A percentile compares a stretch with the other conserved stretches of the same genome.
These are phyloP conservation scores for Euwallacea fornicatus DNA, from an alignment of 1,140 invertebrate genomes.

Conservation along the genomic window DNA sequence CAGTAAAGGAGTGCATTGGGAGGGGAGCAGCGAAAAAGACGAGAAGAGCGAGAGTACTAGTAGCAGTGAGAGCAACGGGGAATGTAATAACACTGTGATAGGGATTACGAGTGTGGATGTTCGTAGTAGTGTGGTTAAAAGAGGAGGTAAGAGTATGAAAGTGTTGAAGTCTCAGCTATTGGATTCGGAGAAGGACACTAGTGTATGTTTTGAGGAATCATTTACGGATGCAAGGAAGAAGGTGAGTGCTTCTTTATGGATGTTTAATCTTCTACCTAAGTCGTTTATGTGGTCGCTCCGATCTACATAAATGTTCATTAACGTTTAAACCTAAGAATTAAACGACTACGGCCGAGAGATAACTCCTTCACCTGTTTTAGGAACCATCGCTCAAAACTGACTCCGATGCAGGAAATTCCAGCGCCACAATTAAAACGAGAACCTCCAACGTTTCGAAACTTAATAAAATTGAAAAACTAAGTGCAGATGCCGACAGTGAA, in stretches of 20 bases:
- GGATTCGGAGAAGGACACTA: neutral
- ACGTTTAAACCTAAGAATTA: no score
- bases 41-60: constrained; percentile 5
- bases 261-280: no score
- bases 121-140: neutral
- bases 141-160: constrained; percentile 9
- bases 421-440: no score
- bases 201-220: neutral
- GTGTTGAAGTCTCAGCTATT: constrained; percentile 7
- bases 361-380: no score
- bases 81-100: constrained; percentile 26
- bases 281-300: no score
- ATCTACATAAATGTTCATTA: no score
- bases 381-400: no score
- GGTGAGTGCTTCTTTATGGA: neutral
- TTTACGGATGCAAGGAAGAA: neutral
- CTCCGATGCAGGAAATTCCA: no score
- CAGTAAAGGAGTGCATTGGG: constrained; percentile 32
- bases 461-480: neutral
- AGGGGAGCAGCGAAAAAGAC: constrained; percentile 20
- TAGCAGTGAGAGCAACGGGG: constrained; percentile 22
- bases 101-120: neutral
- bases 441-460: no score
- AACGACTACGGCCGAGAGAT: no score
- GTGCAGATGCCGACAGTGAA: constrained; percentile 5